These are phyloP conservation scores for Prenolepis imparis DNA, from an alignment of 2,888 invertebrate genomes.

Conservation along the genomic window DNA sequence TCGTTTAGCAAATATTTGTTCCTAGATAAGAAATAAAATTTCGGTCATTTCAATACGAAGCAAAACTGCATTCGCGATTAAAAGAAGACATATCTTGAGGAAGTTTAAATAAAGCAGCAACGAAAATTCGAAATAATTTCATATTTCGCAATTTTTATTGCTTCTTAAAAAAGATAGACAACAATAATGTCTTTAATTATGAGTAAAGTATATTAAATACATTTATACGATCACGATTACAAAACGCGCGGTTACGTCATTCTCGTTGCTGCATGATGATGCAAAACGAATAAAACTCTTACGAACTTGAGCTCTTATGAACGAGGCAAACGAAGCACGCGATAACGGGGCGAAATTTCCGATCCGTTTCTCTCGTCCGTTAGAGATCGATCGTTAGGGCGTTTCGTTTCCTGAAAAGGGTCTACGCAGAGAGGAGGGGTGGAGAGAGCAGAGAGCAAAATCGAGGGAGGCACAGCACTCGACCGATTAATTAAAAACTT, in stretches of 20 bases:
- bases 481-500: slow-evolving; percentile 75
- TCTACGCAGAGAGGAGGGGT: slow-evolving; percentile 15
- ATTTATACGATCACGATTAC: slow-evolving; percentile 12
- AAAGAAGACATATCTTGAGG: not conserved
- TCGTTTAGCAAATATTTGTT: not conserved
- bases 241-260: slow-evolving; percentile 5
- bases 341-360: slow-evolving; percentile 63
- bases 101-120: not conserved
- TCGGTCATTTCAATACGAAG: not conserved
- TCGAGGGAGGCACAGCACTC: slow-evolving; percentile 57
- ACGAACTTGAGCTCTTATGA: slow-evolving; percentile 29
- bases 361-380: slow-evolving; percentile 55
- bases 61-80: not conserved
- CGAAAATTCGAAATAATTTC: not conserved
- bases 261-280: slow-evolving; percentile 35
- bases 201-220: not conserved
- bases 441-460: slow-evolving; percentile 26
- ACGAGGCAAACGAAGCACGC: slow-evolving; percentile 47
- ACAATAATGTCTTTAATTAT: not conserved
- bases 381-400: slow-evolving; percentile 68
- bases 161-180: not conserved
- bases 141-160: not conserved
- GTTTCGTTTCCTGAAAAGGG: slow-evolving; percentile 63
- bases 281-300: slow-evolving; percentile 47
- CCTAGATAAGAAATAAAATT: not conserved